Evolutionary conservation across 2,888 invertebrate species (phyloP).

Genomic region (Odontocerum albicorne): DNA sequence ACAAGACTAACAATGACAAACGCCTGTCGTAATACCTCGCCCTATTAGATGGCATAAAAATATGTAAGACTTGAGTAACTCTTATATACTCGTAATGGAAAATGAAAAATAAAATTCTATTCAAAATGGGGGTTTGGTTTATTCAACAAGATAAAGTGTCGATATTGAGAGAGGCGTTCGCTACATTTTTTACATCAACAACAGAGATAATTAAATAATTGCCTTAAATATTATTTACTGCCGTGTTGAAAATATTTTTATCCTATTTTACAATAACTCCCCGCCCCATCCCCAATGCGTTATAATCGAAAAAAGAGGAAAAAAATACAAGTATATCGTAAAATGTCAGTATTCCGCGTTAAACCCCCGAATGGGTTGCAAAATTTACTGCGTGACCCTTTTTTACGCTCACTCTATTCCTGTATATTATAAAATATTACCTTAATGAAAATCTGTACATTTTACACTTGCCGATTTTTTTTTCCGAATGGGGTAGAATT

Average conservation of each 20-base stretch:
- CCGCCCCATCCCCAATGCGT: constrained; percentile 2
- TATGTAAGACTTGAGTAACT: no score
- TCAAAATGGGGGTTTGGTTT: no score
- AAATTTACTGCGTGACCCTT: constrained; percentile 33
- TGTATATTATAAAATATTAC: constrained; percentile 36
- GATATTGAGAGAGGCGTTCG: no score
- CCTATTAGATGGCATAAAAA: no score
- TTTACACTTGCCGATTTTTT: constrained; percentile 33
- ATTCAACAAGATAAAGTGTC: no score
- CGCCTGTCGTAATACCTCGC: no score
- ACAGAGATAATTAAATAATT: constrained; percentile 34
- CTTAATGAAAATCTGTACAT: constrained; percentile 36
- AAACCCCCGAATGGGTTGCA: constrained; percentile 29
- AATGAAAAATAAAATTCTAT: no score
- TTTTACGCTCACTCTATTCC: constrained; percentile 31
- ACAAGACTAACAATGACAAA: no score
- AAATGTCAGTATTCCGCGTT: constrained; percentile 35
- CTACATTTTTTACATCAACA: constrained; percentile 31
- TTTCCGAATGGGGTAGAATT: constrained; percentile 18
- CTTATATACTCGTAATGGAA: no score
- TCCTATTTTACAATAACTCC: constrained; percentile 20
- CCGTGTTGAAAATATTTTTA: constrained; percentile 29
- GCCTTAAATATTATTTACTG: constrained; percentile 35
- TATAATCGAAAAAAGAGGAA: constrained; percentile 15
- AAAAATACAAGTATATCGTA: constrained; percentile 27